Evolutionary conservation across 2,888 invertebrate genomes (phyloP).

Genomic region (Drosophila percnosoma): DNA sequence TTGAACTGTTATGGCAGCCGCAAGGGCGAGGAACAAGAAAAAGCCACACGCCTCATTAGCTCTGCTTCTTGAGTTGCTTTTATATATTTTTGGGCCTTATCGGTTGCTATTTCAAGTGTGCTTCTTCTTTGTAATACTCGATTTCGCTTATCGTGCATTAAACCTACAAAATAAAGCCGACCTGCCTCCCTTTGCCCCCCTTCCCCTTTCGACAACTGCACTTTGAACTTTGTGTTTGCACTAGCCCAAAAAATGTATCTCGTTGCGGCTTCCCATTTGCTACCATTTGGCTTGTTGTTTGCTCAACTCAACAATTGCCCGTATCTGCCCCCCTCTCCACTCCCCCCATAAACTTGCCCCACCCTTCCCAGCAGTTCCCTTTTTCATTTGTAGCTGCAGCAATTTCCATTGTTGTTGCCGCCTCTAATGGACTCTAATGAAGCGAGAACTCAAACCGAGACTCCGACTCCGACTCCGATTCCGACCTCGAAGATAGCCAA

Average conservation of each 20-base stretch:
- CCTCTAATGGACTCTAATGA: constrained; percentile 74
- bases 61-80: constrained; percentile 7
- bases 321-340: constrained; percentile 16
- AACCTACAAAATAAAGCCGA: constrained; percentile 57
- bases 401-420: constrained; percentile 67
- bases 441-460: constrained; percentile 39
- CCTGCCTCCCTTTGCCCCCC: constrained; percentile 42
- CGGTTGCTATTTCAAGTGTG: constrained; percentile 52
- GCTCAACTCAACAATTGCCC: constrained; percentile 55
- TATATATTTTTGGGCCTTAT: constrained; percentile 35
- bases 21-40: neutral
- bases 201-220: constrained; percentile 31
- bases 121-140: constrained; percentile 1
- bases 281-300: constrained; percentile 64
- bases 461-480: neutral
- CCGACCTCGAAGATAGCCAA: neutral
- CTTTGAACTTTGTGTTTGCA: constrained; percentile 65
- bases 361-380: constrained; percentile 1
- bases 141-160: constrained; percentile 64
- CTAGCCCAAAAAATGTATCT: constrained; percentile 35
- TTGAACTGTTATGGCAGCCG: constrained; percentile 6
- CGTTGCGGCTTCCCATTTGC: constrained; percentile 6
- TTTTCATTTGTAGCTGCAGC: constrained; percentile 26
- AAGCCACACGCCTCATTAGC: constrained; percentile 48
- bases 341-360: neutral